Evolutionary conservation across 2,797 vertebrate species (phyloP).

Genomic region (Cheirogaleus major): DNA sequence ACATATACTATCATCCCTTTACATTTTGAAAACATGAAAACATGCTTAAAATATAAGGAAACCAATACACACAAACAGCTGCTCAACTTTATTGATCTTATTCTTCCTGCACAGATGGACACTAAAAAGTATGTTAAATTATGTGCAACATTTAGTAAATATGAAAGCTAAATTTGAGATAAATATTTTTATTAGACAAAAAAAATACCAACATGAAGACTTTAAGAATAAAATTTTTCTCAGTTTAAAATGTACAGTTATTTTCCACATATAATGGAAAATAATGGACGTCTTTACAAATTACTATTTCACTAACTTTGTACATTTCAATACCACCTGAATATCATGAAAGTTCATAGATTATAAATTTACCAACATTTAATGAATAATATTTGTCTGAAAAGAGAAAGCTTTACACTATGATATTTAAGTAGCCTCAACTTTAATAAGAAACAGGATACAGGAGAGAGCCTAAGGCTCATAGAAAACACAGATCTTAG

Average conservation of each 20-base stretch:
- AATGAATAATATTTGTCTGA: neutral
- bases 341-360: neutral
- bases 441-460: neutral
- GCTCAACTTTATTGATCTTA: conserved; percentile 13
- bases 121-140: conserved; percentile 41
- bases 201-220: neutral
- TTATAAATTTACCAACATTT: conserved; percentile 1
- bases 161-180: conserved; percentile 2
- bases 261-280: conserved; percentile 5
- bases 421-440: neutral
- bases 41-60: conserved; percentile 37
- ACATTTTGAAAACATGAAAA: conserved; percentile 39
- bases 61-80: neutral
- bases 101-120: conserved; percentile 19
- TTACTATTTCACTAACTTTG: neutral
- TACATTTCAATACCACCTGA: neutral
- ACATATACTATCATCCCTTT: neutral
- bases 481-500: neutral
- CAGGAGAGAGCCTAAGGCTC: neutral
- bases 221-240: neutral
- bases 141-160: neutral
- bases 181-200: conserved; percentile 23
- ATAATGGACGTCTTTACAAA: neutral
- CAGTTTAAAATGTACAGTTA: conserved; percentile 1
- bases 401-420: neutral